Base-by-base conservation (phyloP, 2,888 invertebrate genomes). In the Drosophila anomelani region DNA sequence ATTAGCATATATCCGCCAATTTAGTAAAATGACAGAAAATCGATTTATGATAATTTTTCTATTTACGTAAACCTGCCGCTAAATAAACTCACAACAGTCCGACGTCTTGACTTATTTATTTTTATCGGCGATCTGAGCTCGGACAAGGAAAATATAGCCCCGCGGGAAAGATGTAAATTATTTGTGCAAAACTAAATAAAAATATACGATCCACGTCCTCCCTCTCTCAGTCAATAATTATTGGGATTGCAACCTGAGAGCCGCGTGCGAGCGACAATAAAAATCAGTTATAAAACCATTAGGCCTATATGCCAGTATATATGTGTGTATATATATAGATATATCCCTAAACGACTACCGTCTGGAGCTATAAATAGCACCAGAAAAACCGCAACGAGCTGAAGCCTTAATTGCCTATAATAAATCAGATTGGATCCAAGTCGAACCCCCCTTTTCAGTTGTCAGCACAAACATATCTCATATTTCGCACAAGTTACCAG, bases 401-500 rank as follows among this genome's bases (percentile, higher is more conserved):
- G 32, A 51, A 39, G 56, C 34, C 70, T 55, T 60, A 60, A 68
- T 68, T 64, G 64, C 43, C 43, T 29, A 47, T 17, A 62, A 66
- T 68, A 56, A 67, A 67, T 49, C 66, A 56, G 36, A 62, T 64
- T 20, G 62, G 29, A 51, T 36, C 46, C 15, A 8, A 38, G 17
- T 51, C 57, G 26, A 23, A 51, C 43, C 12, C 49, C 29, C 26
- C 20, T 29, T 41, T 51, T 20, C 51, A 20, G 51, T 34, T 53
- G 51, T 53, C 51, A 53, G 51, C 51, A 36, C 12, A n/a, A 39
- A 41, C 26, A 39, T 29, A 15, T 51, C 46, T 74, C 62, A 23
- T 56, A 73, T 80, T 75, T 82, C 73, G 71, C 80, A 60, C 44
- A 47, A 69, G 32, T 12, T 12, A 36, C 26, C 59, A 57, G 56